Base-by-base conservation (phyloP, 2,797 vertebrate genomes). In the Macropus fuliginosus region DNA sequence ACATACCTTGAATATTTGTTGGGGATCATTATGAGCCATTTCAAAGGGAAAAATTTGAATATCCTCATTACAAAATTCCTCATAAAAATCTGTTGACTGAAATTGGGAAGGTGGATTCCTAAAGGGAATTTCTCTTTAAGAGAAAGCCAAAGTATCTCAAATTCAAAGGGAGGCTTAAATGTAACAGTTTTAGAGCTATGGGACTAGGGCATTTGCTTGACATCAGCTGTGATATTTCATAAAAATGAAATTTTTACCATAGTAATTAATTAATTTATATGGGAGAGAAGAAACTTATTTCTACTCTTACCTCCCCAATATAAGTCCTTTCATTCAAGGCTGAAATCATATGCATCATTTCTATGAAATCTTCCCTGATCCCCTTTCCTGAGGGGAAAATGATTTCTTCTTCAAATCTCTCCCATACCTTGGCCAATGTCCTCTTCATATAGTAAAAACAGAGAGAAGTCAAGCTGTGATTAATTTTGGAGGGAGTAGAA, bases 21-120 rank as follows among this genome's bases (percentile, higher is more conserved):
- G 5, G 50, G 12, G 93, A 5, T 91, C 94, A 94, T 52, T 74
- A 81, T 11, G 40, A 46, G 11, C 18, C 46, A 90, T 92, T 95
- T 96, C 74, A 94, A 97, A 93, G 31, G 91, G 31, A 94, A 94
- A 16, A 94, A 16, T 54, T 5, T 13, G 92, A 34, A 12, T 55
- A 54, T 31, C 57, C 24, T 6, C 6, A 28, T 8, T 91, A 91
- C 18, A 54, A 91, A 89, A 14, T 66, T 40, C 18, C 13, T n/a
- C 14, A 56, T 28, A 59, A 59, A 59, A 29, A 59, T 62, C 31
- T 66, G 28, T 59, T 92, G 55, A 9, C n/a, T 91, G 93, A 21
- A 92, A 0, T 91, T 81, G 34, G 91, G 89, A 81, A 54, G 50
- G n/a, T 90, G 12, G 50, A 91, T 55, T 87, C 91, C 81, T 8